Conservation (phyloP, 92 coral and sea anemone genomes). For the Epizoanthus rinbou region DNA sequence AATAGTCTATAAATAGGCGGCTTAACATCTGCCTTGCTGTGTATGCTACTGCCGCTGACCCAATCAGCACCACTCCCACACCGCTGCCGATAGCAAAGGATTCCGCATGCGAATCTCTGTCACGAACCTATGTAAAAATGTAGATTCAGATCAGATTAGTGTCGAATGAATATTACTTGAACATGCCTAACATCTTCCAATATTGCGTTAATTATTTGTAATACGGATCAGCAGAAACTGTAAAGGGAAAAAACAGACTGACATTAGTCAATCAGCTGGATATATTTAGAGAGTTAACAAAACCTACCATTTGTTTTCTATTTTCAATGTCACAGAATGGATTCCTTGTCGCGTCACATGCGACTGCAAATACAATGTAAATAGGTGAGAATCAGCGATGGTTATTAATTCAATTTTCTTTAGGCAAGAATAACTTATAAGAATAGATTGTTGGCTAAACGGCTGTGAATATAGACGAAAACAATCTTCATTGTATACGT, state of each 20-base stretch:
- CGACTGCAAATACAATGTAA: background rate
- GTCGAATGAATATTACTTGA: too few species aligned
- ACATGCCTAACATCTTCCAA: too few species aligned
- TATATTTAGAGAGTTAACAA: background rate
- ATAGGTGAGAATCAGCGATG: background rate
- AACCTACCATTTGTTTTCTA: background rate
- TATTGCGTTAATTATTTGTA: too few species aligned
- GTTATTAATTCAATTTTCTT: background rate
- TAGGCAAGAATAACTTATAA: background rate
- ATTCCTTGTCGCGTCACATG: slow-evolving; percentile 6
- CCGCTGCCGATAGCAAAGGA: slow-evolving; percentile 83
- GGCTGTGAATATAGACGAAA: too few species aligned
- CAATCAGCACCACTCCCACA: slow-evolving; percentile 72
- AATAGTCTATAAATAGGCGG: background rate
- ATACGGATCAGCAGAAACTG: too few species aligned
- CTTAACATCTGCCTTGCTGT: slow-evolving; percentile 57
- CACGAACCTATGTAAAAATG: slow-evolving; percentile 12
- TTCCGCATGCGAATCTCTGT: slow-evolving; percentile 35
- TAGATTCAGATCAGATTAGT: background rate
- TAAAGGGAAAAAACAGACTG: too few species aligned
- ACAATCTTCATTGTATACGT: too few species aligned
- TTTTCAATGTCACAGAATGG: slow-evolving; percentile 22
- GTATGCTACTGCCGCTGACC: slow-evolving; percentile 65
- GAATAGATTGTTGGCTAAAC: background rate
- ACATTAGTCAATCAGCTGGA: background rate